phyloP scores from a whole-genome alignment of 1,140 invertebrate species.

The Triops cancriformis region DNA sequence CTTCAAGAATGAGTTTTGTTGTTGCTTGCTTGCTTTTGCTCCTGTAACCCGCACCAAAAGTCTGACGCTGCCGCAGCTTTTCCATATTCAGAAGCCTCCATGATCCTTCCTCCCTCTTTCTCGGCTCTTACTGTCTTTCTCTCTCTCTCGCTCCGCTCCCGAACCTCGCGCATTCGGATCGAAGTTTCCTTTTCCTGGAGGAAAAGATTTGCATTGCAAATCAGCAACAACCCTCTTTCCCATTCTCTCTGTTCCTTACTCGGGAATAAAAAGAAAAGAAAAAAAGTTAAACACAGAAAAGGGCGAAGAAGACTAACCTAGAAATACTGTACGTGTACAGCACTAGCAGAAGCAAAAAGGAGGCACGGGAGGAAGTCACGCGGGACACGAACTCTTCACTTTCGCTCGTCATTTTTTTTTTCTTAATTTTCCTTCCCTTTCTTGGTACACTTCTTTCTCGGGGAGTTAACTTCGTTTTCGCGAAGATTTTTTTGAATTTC shows the following conservation, averaged over 20 bases:
- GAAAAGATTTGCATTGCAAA: slow-evolving; percentile 1
- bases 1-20: neutral
- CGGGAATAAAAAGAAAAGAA: neutral
- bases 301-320: neutral
- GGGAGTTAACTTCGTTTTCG: neutral
- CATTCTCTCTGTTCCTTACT: neutral
- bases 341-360: neutral
- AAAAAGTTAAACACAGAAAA: neutral
- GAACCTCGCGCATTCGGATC: neutral
- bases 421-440: neutral
- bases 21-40: neutral
- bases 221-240: neutral
- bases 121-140: neutral
- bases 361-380: neutral
- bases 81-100: slow-evolving; percentile 6
- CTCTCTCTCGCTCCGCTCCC: neutral
- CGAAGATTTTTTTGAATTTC: neutral
- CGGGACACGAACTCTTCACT: slow-evolving; percentile 8
- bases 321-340: neutral
- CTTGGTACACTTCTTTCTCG: neutral
- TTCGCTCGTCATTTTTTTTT: neutral
- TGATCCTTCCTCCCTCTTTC: neutral
- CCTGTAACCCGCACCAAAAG: neutral
- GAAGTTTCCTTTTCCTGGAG: slow-evolving; percentile 13
- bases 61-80: neutral